Percentiles rank a stretch among this genome's conserved stretches.
Evolutionary conservation across 2,797 vertebrate species (phyloP).

Genomic region (Sebastes hopkinsi): DNA sequence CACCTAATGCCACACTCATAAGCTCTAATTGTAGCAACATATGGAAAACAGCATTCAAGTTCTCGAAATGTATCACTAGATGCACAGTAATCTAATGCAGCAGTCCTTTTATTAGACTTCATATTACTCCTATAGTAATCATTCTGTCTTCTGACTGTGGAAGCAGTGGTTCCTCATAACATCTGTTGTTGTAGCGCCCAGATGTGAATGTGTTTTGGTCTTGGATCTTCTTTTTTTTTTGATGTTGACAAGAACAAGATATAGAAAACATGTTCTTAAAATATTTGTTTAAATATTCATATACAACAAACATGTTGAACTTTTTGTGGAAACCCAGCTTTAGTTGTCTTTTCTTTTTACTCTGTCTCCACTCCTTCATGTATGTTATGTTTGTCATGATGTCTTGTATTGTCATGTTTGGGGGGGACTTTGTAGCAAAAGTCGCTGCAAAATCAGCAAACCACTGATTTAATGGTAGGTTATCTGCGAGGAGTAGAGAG

Average conservation of each 20-base stretch:
- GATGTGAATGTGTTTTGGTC: background rate
- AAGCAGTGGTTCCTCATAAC: background rate
- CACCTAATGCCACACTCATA: background rate
- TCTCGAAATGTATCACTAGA: background rate
- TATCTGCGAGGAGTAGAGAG: background rate
- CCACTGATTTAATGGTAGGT: no score
- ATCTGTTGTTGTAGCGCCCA: background rate
- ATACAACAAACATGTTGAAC: no score
- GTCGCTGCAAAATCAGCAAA: background rate
- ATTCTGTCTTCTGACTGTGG: background rate
- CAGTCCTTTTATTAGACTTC: background rate
- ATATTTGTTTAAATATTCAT: no score
- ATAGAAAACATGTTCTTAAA: no score
- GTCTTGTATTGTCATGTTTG: background rate
- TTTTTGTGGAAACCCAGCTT: no score
- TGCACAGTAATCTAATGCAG: background rate
- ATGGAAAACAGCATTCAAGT: background rate
- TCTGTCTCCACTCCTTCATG: background rate
- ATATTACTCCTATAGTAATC: constrained; percentile 1
- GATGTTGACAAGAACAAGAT: no score
- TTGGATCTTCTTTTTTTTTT: background rate
- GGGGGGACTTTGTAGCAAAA: background rate
- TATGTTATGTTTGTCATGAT: background rate
- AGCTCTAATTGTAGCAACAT: background rate
- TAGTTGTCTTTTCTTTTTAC: background rate